Base-by-base conservation (phyloP, 2,797 vertebrate genomes). In the Botia kubotai region DNA sequence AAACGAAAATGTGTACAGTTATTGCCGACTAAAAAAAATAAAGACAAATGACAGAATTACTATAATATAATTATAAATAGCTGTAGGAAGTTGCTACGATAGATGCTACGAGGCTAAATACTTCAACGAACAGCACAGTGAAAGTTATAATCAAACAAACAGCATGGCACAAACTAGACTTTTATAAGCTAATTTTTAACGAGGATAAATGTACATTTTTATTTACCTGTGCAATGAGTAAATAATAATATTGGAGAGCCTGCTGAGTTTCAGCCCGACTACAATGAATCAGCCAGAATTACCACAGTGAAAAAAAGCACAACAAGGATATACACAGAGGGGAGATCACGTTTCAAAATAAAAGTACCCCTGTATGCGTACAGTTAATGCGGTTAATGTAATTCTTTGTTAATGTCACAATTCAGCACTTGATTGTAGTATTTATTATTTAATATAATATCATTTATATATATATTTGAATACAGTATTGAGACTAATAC, bases 271-370 rank as follows among this genome's bases (percentile, higher is more conserved):
- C 46, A 36, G 60, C 1, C 23, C 19, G 12, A 71, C 76, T 74
- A 83, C 92, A 89, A 96, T 98, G 97, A 98, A 97, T 99, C 97
- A 98, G 97, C 97, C 96, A 87, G 93, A 97, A 96, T 92, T 92
- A 65, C 21, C 71, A 16, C 2, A 7, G 14, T 17, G 78, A 86
- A 86, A 26, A 0, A 0, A 0, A 6, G 53, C 17, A 73, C 81
- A 39, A 75, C 33, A 72, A 4, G 0, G 13, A n/a, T 69, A 53
- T 36, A 1, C 77, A 57, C 57, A 19, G 16, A 6, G 12, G 12
- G 0, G 13, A 7, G n/a, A 36, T 21, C 0, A 0, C 6, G 0
- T 7, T 46, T 78, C 81, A 74, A 63, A 83, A 74, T 83, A 83
- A 74, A 68, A 55, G 76, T 55, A 6, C 3, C 1, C 7, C 1